Evolutionary conservation across 2,797 vertebrate species (phyloP), one percentile per base, ranked within the genome.

Genomic region (Onychomys arenicola): DNA sequence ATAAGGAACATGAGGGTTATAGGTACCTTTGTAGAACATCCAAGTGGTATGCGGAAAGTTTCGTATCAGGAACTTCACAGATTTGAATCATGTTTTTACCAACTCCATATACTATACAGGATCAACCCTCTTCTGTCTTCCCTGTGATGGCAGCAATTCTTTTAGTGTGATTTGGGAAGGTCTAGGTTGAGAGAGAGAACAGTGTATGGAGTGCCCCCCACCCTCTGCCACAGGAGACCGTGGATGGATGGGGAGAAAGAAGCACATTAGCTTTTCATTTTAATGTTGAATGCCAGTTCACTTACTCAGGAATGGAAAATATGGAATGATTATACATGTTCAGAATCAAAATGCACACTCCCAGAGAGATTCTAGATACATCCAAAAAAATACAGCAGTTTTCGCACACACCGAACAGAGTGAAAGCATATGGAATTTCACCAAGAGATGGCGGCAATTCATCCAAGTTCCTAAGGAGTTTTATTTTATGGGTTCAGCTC

Each of bases 81-180:
- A 55, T 93, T 85, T 61, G 71, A 46, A 37, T 90, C 67, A 16
- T 32, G 29, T 61, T 43, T 95, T 88, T 80, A 55, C 77, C 76
- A 92, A 83, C 86, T 89, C 65, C 46, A 75, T 63, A n/a, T 34
- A 55, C 16, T 23, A 82, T 17, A 40, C 27, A 87, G 93, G 82
- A 83, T 13, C 19, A 81, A 65, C 82, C 37, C 16, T 25, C 40
- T 13, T 89, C 34, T 52, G 2, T 59, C 40, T n/a, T 85, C 32
- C 37, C 46, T 57, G n/a, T 92, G 78, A 49, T 37, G 89, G 61
- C 78, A 49, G 63, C 49, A 32, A 32, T 94, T 83, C 49, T 93
- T 93, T 92, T 76, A 75, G 83, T 57, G 76, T 91, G 75, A 96
- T 57, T 87, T 83, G 91, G 55, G 92, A 90, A 81, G 75, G 89